Evolutionary conservation across 2,113 vertebrate genomes (phyloP), one percentile per base, ranked within the genome.

Genomic region (Oophaga pumilio): DNA sequence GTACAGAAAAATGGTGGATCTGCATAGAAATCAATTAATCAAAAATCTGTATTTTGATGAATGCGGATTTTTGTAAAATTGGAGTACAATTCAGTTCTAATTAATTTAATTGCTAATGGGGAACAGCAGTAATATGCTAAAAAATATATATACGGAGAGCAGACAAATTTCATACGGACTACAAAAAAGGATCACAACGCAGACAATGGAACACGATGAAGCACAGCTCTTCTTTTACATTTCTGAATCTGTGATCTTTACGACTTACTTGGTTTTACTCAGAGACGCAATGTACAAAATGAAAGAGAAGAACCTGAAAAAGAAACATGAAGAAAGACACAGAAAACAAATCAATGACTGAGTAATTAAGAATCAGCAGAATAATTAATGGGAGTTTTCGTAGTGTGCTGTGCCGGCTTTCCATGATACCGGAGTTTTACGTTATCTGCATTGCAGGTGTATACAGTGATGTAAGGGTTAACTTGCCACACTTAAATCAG

Each of bases 401-500:
- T 28, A 24, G 1, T 15, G n/a, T 18, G 76, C 20, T 52, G 43
- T 17, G 62, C 62, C 62, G 26, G n/a, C 62, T 68, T 50, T n/a
- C 60, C 80, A 4, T 68, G 64, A 82, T 82, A 50, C 43, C 22
- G 43, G 78, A 24, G 9, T 24, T 33, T 26, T 84, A 33, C 66
- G 12, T 57, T 87, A 64, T 60, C 80, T 88, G 87, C 87, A 88
- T 77, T 88, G 80, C 87, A 88, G 80, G 79, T 84, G 57, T 66
- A 76, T 84, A 6, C 53, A 76, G 59, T 13, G 33, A 71, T 81
- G 57, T 11, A 84, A 84, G 73, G 56, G 69, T 87, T 82, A 87
- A 87, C 69, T 83, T 43, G 17, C 10, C 18, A 24, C 56, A 18
- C 74, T 88, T 64, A 84, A 83, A 88, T 84, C 87, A 73, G 49